Percentiles rank a stretch among this genome's conserved stretches.
These are phyloP conservation scores for Tribolium freemani DNA, from an alignment of 2,888 invertebrate genomes.

Conservation along the genomic window DNA sequence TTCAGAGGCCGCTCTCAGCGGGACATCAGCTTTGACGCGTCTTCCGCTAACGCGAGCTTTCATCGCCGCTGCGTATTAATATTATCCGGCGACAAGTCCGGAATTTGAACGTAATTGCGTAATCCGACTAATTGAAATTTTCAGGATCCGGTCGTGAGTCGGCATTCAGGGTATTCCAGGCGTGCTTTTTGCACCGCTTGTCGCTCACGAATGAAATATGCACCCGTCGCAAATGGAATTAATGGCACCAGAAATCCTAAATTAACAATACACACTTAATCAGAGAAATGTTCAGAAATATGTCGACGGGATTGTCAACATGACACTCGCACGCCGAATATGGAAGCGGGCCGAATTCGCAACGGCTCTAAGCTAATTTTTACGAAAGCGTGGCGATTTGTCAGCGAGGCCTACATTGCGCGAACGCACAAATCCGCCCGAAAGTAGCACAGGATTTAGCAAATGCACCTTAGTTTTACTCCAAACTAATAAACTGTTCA, in stretches of 20 bases:
- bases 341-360: slow-evolving; percentile 40
- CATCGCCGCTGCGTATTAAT: slow-evolving; percentile 41
- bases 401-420: slow-evolving; percentile 19
- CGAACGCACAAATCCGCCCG: neutral
- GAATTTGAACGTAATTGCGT: slow-evolving; percentile 26
- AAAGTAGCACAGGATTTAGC: neutral
- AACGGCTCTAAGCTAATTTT: slow-evolving; percentile 36
- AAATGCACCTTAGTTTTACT: too few species aligned
- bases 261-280: slow-evolving; percentile 45
- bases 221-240: slow-evolving; percentile 34
- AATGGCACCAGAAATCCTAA: slow-evolving; percentile 41
- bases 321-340: slow-evolving; percentile 34
- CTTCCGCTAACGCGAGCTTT: slow-evolving; percentile 43
- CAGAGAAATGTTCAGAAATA: slow-evolving; percentile 41
- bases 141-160: slow-evolving; percentile 29
- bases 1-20: slow-evolving; percentile 52
- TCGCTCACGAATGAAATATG: slow-evolving; percentile 39
- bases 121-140: slow-evolving; percentile 39
- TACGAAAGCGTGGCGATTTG: slow-evolving; percentile 34
- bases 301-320: slow-evolving; percentile 37
- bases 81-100: slow-evolving; percentile 17
- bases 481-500: too few species aligned
- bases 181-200: slow-evolving; percentile 33
- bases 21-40: slow-evolving; percentile 46
- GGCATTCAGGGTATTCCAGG: slow-evolving; percentile 37